These are phyloP conservation scores for Philotrypesis tridentata DNA, from an alignment of 1,140 invertebrate genomes.

Conservation along the genomic window DNA sequence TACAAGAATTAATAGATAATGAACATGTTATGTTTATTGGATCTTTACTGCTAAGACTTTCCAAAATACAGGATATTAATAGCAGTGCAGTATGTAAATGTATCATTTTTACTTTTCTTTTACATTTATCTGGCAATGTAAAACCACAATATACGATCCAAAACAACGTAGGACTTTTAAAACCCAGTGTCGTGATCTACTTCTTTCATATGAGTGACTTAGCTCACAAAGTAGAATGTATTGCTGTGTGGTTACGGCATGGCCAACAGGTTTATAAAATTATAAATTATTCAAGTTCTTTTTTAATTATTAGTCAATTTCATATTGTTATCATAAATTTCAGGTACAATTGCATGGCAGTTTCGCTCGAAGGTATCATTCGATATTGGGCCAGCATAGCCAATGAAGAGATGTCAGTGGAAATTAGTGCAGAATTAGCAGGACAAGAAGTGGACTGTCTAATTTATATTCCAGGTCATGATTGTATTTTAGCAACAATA, in stretches of 20 bases:
- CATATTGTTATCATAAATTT: neutral
- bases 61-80: no score
- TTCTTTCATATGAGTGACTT: conserved; percentile 93
- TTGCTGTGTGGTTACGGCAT: conserved; percentile 83
- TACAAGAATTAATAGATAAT: no score
- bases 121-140: conserved; percentile 94
- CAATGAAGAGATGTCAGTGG: conserved; percentile 89
- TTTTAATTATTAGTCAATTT: conserved; percentile 36
- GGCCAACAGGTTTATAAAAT: conserved; percentile 76
- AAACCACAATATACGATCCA: conserved; percentile 68
- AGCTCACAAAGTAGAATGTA: conserved; percentile 91
- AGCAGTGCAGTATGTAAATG: conserved; percentile 84
- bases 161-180: conserved; percentile 70
- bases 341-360: conserved; percentile 90
- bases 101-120: no score
- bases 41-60: no score
- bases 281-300: conserved; percentile 15
- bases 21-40: no score
- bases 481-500: conserved; percentile 91
- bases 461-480: conserved; percentile 80
- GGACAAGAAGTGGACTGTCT: conserved; percentile 89
- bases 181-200: conserved; percentile 85
- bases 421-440: conserved; percentile 86
- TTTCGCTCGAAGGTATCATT: conserved; percentile 93
- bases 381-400: conserved; percentile 93